Conservation (phyloP, 2,888 invertebrate genomes). For the Nomada fabriciana region DNA sequence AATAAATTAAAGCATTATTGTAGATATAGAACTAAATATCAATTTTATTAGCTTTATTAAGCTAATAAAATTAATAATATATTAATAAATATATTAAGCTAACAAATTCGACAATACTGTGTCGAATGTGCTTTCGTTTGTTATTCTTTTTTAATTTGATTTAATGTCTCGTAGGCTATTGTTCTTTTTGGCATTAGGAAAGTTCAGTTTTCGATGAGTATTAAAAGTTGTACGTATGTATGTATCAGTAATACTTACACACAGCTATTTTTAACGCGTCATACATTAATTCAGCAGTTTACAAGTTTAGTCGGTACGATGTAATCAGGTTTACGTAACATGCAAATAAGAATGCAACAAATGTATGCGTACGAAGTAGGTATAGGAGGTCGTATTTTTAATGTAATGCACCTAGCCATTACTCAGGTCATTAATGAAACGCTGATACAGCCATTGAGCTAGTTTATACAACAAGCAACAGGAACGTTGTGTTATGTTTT, state of each 20-base stretch:
- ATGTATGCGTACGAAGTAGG: neutral
- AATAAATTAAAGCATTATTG: too few species aligned
- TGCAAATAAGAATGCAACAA: neutral
- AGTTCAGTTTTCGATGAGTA: neutral
- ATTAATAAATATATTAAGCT: too few species aligned
- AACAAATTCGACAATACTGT: too few species aligned
- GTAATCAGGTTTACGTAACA: neutral
- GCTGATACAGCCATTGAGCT: too few species aligned
- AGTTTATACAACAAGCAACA: too few species aligned
- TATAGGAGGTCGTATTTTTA: neutral
- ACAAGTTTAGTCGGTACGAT: neutral
- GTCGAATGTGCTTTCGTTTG: neutral
- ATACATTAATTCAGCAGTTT: slow-evolving; percentile 1
- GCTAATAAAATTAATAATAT: too few species aligned
- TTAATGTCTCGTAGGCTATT: neutral
- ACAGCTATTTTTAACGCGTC: neutral
- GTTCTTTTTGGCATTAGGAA: too few species aligned
- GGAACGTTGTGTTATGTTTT: too few species aligned
- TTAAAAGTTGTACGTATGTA: neutral
- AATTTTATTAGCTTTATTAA: too few species aligned
- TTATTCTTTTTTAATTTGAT: neutral
- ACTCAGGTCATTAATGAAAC: neutral
- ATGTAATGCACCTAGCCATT: neutral
- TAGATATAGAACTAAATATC: too few species aligned
- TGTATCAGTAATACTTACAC: neutral